Percentiles rank a stretch among this genome's conserved stretches.
These are phyloP conservation scores for Melanotaenia pygmaea DNA, from an alignment of 2,797 vertebrate species.

Conservation along the genomic window DNA sequence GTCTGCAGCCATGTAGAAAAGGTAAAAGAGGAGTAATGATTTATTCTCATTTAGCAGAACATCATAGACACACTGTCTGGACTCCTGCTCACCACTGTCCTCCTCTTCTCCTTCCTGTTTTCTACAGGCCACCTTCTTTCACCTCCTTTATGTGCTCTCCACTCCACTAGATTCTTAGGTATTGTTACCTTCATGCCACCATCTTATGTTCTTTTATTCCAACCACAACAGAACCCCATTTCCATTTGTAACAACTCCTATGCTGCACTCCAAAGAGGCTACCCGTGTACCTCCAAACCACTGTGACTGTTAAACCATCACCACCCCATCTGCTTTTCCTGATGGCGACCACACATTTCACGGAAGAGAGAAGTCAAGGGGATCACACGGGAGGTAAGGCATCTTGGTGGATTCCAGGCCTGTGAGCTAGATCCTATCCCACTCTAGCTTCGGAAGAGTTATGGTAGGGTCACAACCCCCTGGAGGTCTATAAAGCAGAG, in stretches of 20 bases:
- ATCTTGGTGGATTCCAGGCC: constrained; percentile 68
- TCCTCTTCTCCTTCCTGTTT: constrained; percentile 6
- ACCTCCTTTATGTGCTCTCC: background rate
- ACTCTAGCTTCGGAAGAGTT: constrained; percentile 69
- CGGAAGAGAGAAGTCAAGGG: constrained; percentile 23
- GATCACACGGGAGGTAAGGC: constrained; percentile 49
- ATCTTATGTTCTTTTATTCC: constrained; percentile 40
- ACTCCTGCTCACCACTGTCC: constrained; percentile 19
- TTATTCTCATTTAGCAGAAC: constrained; percentile 52
- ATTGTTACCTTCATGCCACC: constrained; percentile 20
- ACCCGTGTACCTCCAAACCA: constrained; percentile 55
- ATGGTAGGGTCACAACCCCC: constrained; percentile 70
- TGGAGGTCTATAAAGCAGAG: constrained; percentile 77
- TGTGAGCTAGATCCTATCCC: constrained; percentile 67
- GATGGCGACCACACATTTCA: constrained; percentile 65
- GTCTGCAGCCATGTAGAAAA: constrained; percentile 48
- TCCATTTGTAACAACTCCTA: constrained; percentile 39
- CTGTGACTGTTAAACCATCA: constrained; percentile 67
- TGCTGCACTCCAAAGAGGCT: constrained; percentile 61
- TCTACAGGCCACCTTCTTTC: background rate
- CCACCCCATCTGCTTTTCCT: constrained; percentile 39
- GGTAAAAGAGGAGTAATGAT: constrained; percentile 48
- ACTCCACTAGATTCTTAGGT: background rate
- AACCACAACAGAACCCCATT: constrained; percentile 24
- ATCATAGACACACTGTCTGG: constrained; percentile 43